Conservation (phyloP, 2,113 vertebrate species). For the Willisornis vidua region DNA sequence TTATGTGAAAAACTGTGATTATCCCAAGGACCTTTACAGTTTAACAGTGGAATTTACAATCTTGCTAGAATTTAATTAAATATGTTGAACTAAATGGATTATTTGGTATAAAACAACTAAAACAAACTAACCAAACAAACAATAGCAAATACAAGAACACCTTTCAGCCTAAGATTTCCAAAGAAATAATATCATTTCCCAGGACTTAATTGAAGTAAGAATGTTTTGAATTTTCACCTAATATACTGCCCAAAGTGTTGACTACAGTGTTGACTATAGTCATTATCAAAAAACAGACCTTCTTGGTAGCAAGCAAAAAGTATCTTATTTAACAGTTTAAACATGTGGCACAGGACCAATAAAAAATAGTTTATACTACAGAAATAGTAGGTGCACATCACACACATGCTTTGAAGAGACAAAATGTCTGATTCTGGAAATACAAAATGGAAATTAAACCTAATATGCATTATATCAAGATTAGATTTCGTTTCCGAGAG, state of each 20-base stretch:
- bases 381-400: fast-evolving
- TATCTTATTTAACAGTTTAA: background rate
- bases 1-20: background rate
- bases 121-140: background rate
- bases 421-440: background rate
- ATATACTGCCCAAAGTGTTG: background rate
- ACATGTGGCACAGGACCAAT: background rate
- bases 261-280: background rate
- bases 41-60: background rate
- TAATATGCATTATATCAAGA: background rate
- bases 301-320: background rate
- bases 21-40: background rate
- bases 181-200: background rate
- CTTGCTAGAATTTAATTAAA: background rate
- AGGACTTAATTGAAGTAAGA: background rate
- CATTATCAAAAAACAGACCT: background rate
- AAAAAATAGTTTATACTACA: background rate
- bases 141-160: background rate
- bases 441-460: background rate
- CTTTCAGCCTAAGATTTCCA: background rate
- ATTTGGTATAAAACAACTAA: background rate
- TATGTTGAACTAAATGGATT: background rate
- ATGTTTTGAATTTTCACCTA: background rate
- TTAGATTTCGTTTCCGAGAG: background rate
- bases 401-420: background rate